These are phyloP conservation scores for Callyntrura sp. DNA, from an alignment of 2,888 invertebrate genomes.

Conservation along the genomic window DNA sequence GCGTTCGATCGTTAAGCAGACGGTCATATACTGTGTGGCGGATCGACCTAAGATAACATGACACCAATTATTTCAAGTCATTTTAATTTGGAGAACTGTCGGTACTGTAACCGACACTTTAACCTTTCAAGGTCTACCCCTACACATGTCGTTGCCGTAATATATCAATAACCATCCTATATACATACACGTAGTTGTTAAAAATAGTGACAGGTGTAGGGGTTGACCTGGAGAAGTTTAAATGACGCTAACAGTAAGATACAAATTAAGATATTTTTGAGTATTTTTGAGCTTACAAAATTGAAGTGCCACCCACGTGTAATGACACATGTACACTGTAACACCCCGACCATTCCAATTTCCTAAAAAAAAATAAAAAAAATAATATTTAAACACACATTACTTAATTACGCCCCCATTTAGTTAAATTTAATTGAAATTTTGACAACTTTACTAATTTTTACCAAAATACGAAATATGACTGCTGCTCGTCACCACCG, in stretches of 20 bases:
- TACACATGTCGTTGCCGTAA: too few relatives aligned
- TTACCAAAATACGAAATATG: not conserved
- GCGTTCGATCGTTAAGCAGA: not conserved
- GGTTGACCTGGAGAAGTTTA: too few relatives aligned
- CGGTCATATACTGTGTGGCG: not conserved
- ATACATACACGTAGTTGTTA: too few relatives aligned
- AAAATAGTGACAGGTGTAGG: too few relatives aligned
- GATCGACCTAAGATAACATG: constrained; percentile 10
- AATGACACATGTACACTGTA: not conserved
- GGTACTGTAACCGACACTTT: too few relatives aligned
- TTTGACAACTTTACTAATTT: not conserved
- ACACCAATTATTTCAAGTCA: not conserved
- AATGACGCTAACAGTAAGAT: too few relatives aligned
- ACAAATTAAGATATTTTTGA: constrained; percentile 1
- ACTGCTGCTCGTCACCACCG: not conserved
- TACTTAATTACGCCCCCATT: not conserved
- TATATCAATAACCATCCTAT: too few relatives aligned
- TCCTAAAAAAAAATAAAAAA: not conserved
- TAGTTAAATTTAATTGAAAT: too few relatives aligned
- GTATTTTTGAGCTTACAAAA: constrained; percentile 12
- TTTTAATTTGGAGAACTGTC: not conserved
- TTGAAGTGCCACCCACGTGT: not conserved
- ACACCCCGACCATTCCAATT: constrained; percentile 27
- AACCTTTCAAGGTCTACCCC: too few relatives aligned
- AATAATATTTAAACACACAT: not conserved